Percentiles rank a stretch among this genome's conserved stretches.
Evolutionary conservation across 2,113 vertebrate species (phyloP).

Genomic region (Sakesphorus luctuosus): DNA sequence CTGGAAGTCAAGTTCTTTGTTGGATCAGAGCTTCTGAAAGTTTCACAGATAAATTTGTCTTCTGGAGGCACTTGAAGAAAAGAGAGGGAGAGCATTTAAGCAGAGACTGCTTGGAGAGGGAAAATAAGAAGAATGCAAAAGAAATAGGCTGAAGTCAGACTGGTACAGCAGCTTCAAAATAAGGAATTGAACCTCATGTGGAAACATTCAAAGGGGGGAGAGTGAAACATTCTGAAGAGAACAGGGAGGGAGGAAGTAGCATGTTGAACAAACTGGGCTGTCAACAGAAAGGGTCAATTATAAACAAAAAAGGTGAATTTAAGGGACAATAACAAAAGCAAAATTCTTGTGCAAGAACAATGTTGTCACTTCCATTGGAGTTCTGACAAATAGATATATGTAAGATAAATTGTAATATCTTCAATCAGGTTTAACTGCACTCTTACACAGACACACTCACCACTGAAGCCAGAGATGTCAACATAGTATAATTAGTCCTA

Average conservation of each 20-base stretch:
- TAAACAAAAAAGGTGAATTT: background rate
- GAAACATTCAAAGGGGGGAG: background rate
- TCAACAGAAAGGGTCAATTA: background rate
- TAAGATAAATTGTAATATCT: background rate
- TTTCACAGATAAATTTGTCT: background rate
- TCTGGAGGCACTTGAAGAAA: background rate
- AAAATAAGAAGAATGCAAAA: background rate
- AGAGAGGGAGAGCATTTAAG: background rate
- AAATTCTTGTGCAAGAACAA: background rate
- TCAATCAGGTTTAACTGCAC: background rate
- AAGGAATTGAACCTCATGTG: background rate
- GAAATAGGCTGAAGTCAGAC: background rate
- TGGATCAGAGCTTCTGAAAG: background rate
- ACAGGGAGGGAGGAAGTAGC: background rate
- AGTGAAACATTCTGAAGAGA: background rate
- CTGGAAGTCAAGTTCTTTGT: background rate
- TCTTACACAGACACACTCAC: background rate
- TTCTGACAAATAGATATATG: background rate
- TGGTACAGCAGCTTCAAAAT: background rate
- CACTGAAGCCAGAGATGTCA: background rate
- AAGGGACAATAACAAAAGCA: background rate
- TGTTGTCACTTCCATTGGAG: background rate
- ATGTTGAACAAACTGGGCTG: background rate
- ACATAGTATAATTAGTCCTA: background rate
- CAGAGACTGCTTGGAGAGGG: background rate